Percentiles rank a stretch among this genome's conserved stretches.
Conservation (phyloP, 2,113 vertebrate genomes). For the Pelmatolapia mariae region DNA sequence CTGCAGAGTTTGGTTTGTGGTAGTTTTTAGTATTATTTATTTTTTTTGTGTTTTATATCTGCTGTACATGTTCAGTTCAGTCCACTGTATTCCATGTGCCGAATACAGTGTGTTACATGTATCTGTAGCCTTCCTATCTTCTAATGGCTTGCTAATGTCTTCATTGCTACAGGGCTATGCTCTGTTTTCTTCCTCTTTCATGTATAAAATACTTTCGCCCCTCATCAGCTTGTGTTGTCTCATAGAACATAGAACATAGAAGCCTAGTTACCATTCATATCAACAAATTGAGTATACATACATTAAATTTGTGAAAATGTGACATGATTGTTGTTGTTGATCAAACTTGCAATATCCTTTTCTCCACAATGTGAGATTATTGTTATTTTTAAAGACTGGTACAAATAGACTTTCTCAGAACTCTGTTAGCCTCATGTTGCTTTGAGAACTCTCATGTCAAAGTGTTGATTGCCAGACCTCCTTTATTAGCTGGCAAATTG, state of each 20-base stretch:
- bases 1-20: not conserved
- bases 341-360: not conserved
- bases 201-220: not conserved
- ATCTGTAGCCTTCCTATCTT: not conserved
- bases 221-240: not conserved
- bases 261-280: not conserved
- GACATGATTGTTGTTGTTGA: not conserved
- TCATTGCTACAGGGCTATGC: not conserved
- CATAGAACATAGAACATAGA: not conserved
- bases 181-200: not conserved
- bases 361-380: not conserved
- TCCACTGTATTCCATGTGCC: not conserved
- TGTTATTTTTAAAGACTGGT: not conserved
- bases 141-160: not conserved
- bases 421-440: not conserved
- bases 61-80: not conserved
- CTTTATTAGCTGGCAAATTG: slow-evolving; percentile 5
- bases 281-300: not conserved
- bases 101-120: not conserved
- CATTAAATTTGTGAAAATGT: not conserved
- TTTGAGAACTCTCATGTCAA: not conserved
- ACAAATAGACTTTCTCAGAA: not conserved
- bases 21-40: not conserved
- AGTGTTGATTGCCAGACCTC: slow-evolving; percentile 8
- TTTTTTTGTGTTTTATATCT: not conserved